These are phyloP conservation scores for Ennomos fuscantarius DNA, from an alignment of 2,888 invertebrate genomes.

Conservation along the genomic window DNA sequence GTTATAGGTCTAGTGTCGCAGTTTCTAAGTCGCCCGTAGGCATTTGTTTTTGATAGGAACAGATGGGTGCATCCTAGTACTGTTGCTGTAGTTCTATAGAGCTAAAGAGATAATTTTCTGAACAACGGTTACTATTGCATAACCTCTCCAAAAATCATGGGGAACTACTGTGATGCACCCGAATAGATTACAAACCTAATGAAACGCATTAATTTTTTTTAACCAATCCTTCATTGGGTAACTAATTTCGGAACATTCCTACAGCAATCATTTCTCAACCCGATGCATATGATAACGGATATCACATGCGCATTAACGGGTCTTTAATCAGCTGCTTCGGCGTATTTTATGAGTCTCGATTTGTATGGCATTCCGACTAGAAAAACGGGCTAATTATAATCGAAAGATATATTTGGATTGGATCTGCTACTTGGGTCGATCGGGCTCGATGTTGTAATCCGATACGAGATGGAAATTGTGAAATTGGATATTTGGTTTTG, in stretches of 20 bases:
- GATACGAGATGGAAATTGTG: conserved; percentile 4
- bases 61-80: too few species aligned
- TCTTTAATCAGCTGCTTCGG: conserved; percentile 36
- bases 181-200: neutral
- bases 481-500: conserved; percentile 6
- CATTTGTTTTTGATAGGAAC: too few species aligned
- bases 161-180: too few species aligned
- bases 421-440: neutral
- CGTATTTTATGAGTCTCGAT: conserved; percentile 34
- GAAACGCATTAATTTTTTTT: neutral
- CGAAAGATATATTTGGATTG: conserved; percentile 30
- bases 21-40: too few species aligned
- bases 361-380: conserved; percentile 34
- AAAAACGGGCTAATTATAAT: conserved; percentile 40
- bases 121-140: too few species aligned
- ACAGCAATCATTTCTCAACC: conserved; percentile 20
- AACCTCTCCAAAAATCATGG: too few species aligned
- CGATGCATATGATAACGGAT: conserved; percentile 34
- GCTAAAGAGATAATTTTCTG: too few species aligned
- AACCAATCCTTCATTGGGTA: conserved; percentile 7
- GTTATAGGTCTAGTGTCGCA: too few species aligned
- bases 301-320: conserved; percentile 36
- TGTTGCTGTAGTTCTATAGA: too few species aligned
- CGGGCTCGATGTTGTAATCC: conserved; percentile 13
- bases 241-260: conserved; percentile 19